Evolutionary conservation across 2,888 invertebrate genomes (phyloP), one percentile per base, ranked within the genome.

Genomic region (Celastrina argiolus): DNA sequence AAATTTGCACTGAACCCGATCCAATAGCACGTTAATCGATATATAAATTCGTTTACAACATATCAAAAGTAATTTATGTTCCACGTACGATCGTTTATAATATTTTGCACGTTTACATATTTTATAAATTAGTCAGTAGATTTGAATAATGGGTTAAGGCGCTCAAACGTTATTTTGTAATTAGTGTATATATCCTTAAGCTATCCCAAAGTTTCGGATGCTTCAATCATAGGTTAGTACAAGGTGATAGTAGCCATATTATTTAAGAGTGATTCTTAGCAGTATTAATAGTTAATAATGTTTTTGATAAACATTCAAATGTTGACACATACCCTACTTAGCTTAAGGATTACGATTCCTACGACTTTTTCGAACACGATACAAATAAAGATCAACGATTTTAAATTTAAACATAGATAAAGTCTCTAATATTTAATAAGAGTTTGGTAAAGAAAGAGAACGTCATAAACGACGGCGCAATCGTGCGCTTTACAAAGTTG

Each of bases 171-270:
- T 81, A 76, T 79, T 80, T 79, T 86, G 85, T 87, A 87, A 87
- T 84, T 83, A 87, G 70, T 89, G 88, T 88, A 89, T 80, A 88
- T 88, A 88, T 71, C 77, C 79, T 74, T 73, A 73, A 72, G 70
- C 72, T 68, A 71, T 68, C 72, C 73, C 69, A 71, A 73, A 69
- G 71, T 69, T 70, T 81, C 73, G 78, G 78, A 85, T 77, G 88
- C 87, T 90, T 87, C 78, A 73, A 75, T 87, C 85, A 84, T 88
- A 89, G 88, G 86, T 84, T 88, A 89, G 84, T 79, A 82, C 81
- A 85, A 83, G 84, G 90, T 89, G 90, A 90, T 89, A 89, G 82
- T 88, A 89, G 87, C 84, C 86, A 66, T 75, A 75, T 66, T 66
- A 66, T 64, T 67, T 70, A 72, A 72, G 71, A 70, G 41, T 61